Evolutionary conservation across 53 echinoderm and acorn worm genomes (phyloP).

Genomic region (Temnopleurus reevesii): DNA sequence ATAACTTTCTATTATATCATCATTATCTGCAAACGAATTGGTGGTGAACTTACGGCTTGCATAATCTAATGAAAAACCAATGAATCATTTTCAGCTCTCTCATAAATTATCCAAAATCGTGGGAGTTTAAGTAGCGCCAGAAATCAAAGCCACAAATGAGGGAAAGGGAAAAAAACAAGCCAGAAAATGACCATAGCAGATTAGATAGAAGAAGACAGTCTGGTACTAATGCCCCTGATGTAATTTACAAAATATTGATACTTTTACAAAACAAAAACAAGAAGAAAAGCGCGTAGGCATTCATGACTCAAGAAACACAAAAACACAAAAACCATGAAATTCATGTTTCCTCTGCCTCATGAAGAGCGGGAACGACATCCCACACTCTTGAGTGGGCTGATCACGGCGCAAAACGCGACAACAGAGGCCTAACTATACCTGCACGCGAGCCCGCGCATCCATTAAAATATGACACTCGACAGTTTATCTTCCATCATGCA

Average conservation of each 20-base stretch:
- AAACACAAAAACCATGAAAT: constrained; percentile 13
- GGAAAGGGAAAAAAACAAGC: not conserved
- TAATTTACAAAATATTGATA: not conserved
- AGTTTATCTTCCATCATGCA: not conserved
- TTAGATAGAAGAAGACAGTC: not conserved
- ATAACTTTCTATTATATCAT: not conserved
- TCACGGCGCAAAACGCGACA: not conserved
- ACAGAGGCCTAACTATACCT: not conserved
- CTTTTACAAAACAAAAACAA: not conserved
- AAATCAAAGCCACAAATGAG: not conserved
- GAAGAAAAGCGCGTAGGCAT: too few species aligned
- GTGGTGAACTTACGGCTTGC: not conserved
- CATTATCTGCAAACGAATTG: not conserved
- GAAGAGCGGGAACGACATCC: not conserved
- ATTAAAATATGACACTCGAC: not conserved
- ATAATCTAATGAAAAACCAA: not conserved
- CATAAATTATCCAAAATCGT: constrained; percentile 19
- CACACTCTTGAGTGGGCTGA: constrained; percentile 31
- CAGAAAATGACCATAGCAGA: constrained; percentile 3
- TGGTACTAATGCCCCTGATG: not conserved
- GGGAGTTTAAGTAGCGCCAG: not conserved
- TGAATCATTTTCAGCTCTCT: not conserved
- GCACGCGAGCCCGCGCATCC: not conserved
- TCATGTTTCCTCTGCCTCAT: not conserved
- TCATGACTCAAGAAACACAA: not conserved